Base-by-base conservation (phyloP, 1,140 invertebrate species). In the Caenorhabditis tropicalis region DNA sequence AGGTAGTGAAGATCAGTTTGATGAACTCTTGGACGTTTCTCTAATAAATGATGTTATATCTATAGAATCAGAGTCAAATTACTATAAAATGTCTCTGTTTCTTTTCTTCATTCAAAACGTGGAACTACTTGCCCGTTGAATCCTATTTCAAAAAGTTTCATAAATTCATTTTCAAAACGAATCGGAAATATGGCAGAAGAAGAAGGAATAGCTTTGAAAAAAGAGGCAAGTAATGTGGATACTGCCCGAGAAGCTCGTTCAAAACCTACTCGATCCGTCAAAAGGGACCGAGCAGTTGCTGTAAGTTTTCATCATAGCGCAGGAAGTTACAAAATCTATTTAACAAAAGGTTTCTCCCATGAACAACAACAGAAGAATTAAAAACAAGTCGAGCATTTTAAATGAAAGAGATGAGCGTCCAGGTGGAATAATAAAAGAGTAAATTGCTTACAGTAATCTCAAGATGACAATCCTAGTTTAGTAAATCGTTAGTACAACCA, bases 341-440 rank as follows among this genome's bases (percentile, higher is more conserved):
- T 5, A 12, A 43, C 5, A 43, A 43, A 43, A 56, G 53, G 53
- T 56, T n/a, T 74, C 65, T 43, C 65, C 65, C 0, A 74, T 74
- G 65, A 74, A 65, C n/a, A 65, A 29, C 29, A 58, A 65, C 19
- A n/a, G 65, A 74, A n/a, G 29, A 3, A n/a, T 21, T 10, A 74
- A 31, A 74, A 74, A 43, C n/a, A 74, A 43, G n/a, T 74, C 65
- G 65, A 39, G n/a, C n/a, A 24, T 74, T 6, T 43, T 74, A 43
- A 74, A 74, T 74, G 65, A 74, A 46, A 43, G 29, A n/a, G 65
- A 74, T 74, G 65, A 74, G 36, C 65, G 65, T 74, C 65, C 65
- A 12, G 36, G 33, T 74, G 65, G 65, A 9, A 74, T 74, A 10
- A 74, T 74, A 5, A 74, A 74, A 74, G 65, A 74, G 65, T 74